Evolutionary conservation across 2,113 vertebrate species (phyloP).

Genomic region (Brienomyrus brachyistius): DNA sequence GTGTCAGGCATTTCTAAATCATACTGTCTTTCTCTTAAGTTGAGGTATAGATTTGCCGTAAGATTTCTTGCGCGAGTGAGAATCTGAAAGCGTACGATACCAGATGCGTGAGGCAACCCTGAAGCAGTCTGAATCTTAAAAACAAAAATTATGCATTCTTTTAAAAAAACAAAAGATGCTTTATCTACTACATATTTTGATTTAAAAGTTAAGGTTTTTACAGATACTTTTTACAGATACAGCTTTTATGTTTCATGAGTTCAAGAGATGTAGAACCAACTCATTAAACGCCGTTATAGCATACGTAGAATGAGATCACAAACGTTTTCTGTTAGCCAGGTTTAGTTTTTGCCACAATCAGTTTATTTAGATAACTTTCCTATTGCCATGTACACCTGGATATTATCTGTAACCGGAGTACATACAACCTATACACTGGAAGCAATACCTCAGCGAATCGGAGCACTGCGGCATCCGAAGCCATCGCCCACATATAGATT

Average conservation of each 20-base stretch:
- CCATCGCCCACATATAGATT: constrained; percentile 23
- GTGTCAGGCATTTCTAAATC: background rate
- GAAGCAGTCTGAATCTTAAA: background rate
- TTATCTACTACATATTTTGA: background rate
- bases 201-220: background rate
- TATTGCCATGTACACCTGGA: background rate
- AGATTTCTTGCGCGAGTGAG: background rate
- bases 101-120: background rate
- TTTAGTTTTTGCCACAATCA: background rate
- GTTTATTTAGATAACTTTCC: background rate
- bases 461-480: background rate
- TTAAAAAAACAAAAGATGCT: background rate
- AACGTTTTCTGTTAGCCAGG: background rate
- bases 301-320: background rate
- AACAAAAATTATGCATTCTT: background rate
- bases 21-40: background rate
- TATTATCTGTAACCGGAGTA: background rate
- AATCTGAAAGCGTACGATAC: background rate
- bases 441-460: background rate
- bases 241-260: background rate
- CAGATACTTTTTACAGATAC: background rate
- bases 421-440: background rate
- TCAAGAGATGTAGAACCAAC: background rate
- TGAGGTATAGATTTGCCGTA: background rate
- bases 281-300: background rate